phyloP scores from a whole-genome alignment of 2,888 invertebrate species.

The Tetranychus piercei region DNA sequence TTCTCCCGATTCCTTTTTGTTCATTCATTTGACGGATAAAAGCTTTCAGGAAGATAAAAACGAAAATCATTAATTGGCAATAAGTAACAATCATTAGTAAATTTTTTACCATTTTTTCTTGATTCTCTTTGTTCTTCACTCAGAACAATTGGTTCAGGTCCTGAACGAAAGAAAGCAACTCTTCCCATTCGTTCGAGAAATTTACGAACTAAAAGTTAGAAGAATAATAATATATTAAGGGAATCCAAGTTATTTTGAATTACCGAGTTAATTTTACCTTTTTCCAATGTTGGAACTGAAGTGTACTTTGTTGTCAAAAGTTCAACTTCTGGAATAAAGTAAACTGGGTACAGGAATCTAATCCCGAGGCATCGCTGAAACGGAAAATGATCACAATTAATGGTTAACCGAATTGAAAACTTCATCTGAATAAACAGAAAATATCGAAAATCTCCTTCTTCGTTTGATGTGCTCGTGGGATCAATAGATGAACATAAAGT shows the following conservation, averaged over 20 bases:
- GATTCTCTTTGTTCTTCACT: constrained; percentile 35
- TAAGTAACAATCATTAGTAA: background rate
- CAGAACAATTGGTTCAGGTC: constrained; percentile 34
- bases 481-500: background rate
- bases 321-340: constrained; percentile 35
- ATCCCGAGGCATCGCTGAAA: constrained; percentile 33
- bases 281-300: constrained; percentile 31
- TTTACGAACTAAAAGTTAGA: constrained; percentile 29
- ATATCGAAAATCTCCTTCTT: background rate
- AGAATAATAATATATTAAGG: background rate
- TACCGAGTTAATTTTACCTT: no score
- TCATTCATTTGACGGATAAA: constrained; percentile 18
- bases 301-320: constrained; percentile 29
- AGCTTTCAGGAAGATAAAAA: constrained; percentile 6
- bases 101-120: constrained; percentile 31
- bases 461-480: background rate
- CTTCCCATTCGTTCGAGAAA: constrained; percentile 36
- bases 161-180: constrained; percentile 35
- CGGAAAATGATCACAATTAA: constrained; percentile 26
- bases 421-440: background rate
- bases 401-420: constrained; percentile 15
- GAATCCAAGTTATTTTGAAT: background rate
- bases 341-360: constrained; percentile 36
- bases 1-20: constrained; percentile 16
- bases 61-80: background rate